phyloP scores from a whole-genome alignment of 2,888 invertebrate genomes.

The Helleia helle region DNA sequence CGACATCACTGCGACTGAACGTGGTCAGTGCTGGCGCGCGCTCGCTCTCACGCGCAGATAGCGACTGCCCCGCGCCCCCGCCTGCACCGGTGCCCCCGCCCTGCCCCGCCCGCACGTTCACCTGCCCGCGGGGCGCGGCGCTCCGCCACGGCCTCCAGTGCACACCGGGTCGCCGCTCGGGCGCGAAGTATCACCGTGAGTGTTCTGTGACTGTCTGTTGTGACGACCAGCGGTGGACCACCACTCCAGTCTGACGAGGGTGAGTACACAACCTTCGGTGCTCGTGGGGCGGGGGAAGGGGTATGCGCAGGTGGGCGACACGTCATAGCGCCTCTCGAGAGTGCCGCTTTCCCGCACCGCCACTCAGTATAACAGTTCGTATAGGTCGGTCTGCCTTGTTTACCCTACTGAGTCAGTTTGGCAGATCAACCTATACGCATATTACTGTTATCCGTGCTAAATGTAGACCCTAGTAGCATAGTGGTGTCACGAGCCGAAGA shows the following conservation, averaged over 20 bases:
- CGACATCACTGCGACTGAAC: slow-evolving; percentile 42
- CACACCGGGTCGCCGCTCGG: slow-evolving; percentile 48
- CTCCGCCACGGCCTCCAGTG: slow-evolving; percentile 34
- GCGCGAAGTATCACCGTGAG: slow-evolving; percentile 48
- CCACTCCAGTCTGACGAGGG: background rate
- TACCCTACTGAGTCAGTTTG: no score
- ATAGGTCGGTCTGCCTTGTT: no score
- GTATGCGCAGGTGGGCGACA: no score
- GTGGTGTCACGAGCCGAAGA: background rate
- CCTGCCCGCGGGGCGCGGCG: slow-evolving; percentile 21
- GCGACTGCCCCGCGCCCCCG: slow-evolving; percentile 26
- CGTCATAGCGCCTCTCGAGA: no score
- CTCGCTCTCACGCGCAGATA: slow-evolving; percentile 32
- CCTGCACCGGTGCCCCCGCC: slow-evolving; percentile 19
- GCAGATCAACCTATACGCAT: slow-evolving; percentile 1
- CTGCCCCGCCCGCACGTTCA: slow-evolving; percentile 22
- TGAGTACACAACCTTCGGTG: no score
- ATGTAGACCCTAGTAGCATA: no score
- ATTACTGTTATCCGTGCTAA: no score
- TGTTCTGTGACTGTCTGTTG: slow-evolving; percentile 25
- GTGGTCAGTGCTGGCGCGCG: slow-evolving; percentile 28
- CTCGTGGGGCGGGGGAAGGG: no score
- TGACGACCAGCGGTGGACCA: slow-evolving; percentile 1
- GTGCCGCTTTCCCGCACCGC: slow-evolving; percentile 37
- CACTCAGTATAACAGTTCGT: no score